These are phyloP conservation scores for Tachysurus vachellii DNA, from an alignment of 2,113 vertebrate species.

Conservation along the genomic window DNA sequence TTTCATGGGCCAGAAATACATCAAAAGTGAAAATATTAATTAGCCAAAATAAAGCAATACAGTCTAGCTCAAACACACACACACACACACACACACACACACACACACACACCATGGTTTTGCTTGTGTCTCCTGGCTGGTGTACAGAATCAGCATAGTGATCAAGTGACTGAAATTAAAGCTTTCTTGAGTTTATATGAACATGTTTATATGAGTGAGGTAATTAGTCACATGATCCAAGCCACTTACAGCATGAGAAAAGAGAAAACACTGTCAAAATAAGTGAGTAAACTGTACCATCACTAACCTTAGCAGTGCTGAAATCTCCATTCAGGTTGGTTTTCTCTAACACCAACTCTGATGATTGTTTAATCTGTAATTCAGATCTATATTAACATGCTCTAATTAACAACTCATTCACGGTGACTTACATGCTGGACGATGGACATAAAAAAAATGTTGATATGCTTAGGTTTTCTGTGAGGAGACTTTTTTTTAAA, in stretches of 20 bases:
- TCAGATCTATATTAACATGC: not conserved
- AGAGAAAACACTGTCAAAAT: not conserved
- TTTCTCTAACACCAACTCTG: not conserved
- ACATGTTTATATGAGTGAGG: not conserved
- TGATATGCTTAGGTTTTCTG: not conserved
- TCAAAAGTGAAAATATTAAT: not conserved
- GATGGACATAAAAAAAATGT: not conserved
- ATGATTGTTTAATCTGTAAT: not conserved
- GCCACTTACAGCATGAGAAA: not conserved
- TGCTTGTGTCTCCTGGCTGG: not conserved
- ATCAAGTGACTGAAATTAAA: not conserved
- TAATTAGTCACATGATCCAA: not conserved
- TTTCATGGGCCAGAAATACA: not conserved
- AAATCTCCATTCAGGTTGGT: not conserved
- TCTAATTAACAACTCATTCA: not conserved
- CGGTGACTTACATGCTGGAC: not conserved
- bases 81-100: not conserved
- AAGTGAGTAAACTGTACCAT: not conserved
- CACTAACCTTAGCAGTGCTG: not conserved
- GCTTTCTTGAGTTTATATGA: not conserved
- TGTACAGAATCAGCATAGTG: not conserved
- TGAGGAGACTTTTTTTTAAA: not conserved
- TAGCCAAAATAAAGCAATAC: not conserved
- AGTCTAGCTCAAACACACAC: not conserved
- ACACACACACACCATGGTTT: constrained; percentile 12